Base-by-base conservation (phyloP, 2,113 vertebrate species). In the Poeciliopsis prolifica region DNA sequence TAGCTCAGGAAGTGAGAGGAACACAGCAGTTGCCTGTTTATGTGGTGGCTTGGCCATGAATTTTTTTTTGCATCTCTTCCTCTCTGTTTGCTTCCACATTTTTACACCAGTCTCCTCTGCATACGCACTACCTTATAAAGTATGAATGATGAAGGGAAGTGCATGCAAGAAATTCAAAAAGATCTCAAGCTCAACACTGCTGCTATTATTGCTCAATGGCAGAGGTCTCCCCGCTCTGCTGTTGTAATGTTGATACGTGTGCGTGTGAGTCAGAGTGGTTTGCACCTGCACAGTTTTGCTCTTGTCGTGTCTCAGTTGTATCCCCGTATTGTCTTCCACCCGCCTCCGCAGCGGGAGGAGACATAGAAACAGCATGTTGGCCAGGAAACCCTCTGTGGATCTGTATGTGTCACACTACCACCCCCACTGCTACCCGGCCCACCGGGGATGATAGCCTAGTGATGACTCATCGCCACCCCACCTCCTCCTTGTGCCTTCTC, bases 401-500 rank as follows among this genome's bases (percentile, higher is more conserved):
- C 82, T 65, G 75, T 15, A 71, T 87, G 87, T 90, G 92, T 90
- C 85, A 88, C 78, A 74, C 79, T 77, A 71, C 89, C 83, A 67
- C 90, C 90, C 87, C 85, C 87, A 82, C 89, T 86, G 86, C 73
- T 87, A 82, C 78, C 78, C 64, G 1, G 80, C 80, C 87, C 92
- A 86, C 88, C 74, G 61, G 33, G 69, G 66, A 81, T 90, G 84
- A 81, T 72, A 83, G 76, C 69, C 80, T 86, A 48, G 54, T 76
- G 88, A 91, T 93, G 92, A 92, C 84, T 92, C 91, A 93, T 91
- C 82, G 80, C 68, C 61, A 62, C 73, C 77, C 71, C 71, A 37
- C 80, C 70, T 66, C 75, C 63, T 31, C 66, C 70, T 19, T 65
- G 75, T 68, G 67, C 72, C 75, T 31, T 63, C 31, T 33, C 65